Percentiles rank a stretch among this genome's conserved stretches.
Conservation (phyloP, 2,113 vertebrate genomes). For the Caracal caracal region DNA sequence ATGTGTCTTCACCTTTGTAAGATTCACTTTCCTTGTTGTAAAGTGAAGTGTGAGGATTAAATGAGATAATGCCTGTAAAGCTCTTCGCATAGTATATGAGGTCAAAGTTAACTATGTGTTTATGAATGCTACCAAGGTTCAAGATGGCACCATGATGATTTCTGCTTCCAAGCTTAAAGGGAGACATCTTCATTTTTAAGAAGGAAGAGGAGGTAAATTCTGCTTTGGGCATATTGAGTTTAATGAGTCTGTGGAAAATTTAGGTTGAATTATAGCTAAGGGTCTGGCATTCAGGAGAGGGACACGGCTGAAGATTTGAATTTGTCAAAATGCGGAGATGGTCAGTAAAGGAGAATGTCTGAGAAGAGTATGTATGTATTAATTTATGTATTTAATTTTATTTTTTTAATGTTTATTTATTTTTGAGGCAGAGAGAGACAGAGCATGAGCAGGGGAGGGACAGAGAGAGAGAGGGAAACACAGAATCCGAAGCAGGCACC, state of each 20-base stretch:
- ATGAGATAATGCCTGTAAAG: background rate
- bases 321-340: background rate
- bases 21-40: background rate
- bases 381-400: no score
- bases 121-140: background rate
- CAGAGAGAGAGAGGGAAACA: no score
- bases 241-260: background rate
- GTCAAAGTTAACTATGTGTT: background rate
- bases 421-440: no score
- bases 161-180: background rate
- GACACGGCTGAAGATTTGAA: background rate
- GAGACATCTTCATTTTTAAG: background rate
- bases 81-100: background rate
- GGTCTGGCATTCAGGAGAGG: background rate
- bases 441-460: no score
- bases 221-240: background rate
- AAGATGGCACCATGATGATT: background rate
- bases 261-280: background rate
- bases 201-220: background rate
- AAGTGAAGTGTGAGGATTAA: constrained; percentile 10
- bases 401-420: no score
- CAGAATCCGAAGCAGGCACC: no score
- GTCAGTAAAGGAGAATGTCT: background rate
- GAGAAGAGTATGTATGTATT: background rate
- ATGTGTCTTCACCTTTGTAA: background rate